Percentiles rank a stretch among this genome's conserved stretches.
Conservation (phyloP, 35 echinoderm and acorn worm genomes). For the Holothuria glaberrima region DNA sequence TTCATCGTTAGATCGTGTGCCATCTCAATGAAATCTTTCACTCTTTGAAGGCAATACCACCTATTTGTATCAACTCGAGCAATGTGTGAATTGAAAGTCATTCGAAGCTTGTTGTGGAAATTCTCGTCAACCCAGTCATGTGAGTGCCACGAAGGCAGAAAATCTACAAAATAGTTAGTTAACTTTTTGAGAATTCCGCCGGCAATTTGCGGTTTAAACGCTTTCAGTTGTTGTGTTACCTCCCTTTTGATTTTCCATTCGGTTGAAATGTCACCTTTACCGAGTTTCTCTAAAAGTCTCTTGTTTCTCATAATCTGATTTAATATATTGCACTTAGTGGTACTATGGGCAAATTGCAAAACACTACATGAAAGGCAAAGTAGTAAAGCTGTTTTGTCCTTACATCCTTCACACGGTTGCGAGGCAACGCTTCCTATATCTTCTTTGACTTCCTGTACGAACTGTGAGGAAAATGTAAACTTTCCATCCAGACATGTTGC, state of each 20-base stretch:
- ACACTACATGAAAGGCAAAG: not conserved
- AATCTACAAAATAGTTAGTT: not conserved
- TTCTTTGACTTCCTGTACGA: not conserved
- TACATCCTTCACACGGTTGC: constrained; percentile 6
- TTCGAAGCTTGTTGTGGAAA: not conserved
- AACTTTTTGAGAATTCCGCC: not conserved
- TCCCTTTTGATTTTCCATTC: not conserved
- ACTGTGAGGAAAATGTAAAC: not conserved
- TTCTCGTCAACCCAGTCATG: constrained; percentile 1
- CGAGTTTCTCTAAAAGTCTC: not conserved
- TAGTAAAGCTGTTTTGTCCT: not conserved
- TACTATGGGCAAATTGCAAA: not conserved
- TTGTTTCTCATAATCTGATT: not conserved
- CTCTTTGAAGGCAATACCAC: not conserved
- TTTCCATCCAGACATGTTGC: not conserved
- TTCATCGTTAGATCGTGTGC: not conserved
- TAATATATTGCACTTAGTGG: not conserved
- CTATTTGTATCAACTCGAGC: not conserved
- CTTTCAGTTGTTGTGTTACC: not conserved
- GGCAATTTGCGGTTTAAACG: not conserved
- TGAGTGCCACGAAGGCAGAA: not conserved
- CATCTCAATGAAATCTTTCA: not conserved
- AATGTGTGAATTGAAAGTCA: not conserved
- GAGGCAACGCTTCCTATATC: not conserved
- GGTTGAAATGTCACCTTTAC: not conserved